Percentiles rank a stretch among this genome's conserved stretches.
Evolutionary conservation across 2,888 invertebrate species (phyloP).

Genomic region (Calameuta idolon): DNA sequence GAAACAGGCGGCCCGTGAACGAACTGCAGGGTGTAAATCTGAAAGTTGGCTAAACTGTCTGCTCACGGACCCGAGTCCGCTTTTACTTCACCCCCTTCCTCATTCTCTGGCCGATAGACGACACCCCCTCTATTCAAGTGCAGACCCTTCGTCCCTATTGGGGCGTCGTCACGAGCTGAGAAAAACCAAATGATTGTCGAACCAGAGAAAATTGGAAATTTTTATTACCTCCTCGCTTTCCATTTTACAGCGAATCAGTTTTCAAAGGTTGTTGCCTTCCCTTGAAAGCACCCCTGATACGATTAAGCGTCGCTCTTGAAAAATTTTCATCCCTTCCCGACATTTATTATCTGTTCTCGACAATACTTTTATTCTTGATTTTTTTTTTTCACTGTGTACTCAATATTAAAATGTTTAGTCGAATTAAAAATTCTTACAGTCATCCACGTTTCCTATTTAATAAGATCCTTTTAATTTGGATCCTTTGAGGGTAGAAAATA

Average conservation of each 20-base stretch:
- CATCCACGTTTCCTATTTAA: no score
- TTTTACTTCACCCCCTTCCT: conserved; percentile 40
- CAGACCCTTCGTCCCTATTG: conserved; percentile 14
- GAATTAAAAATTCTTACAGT: no score
- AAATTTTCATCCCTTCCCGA: not conserved
- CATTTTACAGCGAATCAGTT: conserved; percentile 44
- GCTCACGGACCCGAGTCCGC: conserved; percentile 29
- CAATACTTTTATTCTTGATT: not conserved
- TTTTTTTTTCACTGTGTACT: not conserved
- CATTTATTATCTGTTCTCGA: not conserved
- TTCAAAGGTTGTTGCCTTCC: conserved; percentile 21
- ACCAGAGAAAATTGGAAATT: conserved; percentile 45
- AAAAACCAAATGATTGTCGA: not conserved
- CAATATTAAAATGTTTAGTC: no score
- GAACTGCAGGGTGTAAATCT: conserved; percentile 59
- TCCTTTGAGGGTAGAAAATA: no score
- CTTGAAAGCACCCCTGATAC: conserved; percentile 37
- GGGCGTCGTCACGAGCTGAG: not conserved
- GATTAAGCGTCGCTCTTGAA: conserved; percentile 18
- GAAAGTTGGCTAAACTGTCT: conserved; percentile 62
- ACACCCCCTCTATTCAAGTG: conserved; percentile 28
- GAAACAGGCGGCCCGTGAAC: conserved; percentile 54
- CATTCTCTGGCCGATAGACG: conserved; percentile 26
- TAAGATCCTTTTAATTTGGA: no score
- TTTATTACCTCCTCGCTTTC: conserved; percentile 48